Percentiles rank a stretch among this genome's conserved stretches.
Conservation (phyloP, 2,113 vertebrate genomes). For the Butastur rufipennis region DNA sequence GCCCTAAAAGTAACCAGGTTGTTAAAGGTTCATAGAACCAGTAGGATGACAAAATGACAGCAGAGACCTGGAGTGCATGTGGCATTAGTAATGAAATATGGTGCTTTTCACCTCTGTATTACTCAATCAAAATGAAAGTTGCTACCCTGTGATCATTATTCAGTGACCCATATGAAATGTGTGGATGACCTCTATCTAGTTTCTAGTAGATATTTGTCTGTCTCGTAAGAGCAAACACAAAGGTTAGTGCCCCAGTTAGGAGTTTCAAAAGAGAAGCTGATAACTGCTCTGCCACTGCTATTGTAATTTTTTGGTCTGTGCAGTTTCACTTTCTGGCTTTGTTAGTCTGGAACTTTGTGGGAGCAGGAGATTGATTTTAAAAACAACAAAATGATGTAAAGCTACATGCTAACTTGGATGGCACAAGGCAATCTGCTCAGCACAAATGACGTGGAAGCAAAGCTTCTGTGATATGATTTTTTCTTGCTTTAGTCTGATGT, state of each 20-base stretch:
- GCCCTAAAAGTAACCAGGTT: background rate
- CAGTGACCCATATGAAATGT: background rate
- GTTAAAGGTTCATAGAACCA: background rate
- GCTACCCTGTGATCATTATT: background rate
- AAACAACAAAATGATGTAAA: background rate
- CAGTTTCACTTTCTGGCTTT: background rate
- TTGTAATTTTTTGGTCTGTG: background rate
- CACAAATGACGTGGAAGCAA: background rate
- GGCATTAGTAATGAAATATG: background rate
- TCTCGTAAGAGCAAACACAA: background rate
- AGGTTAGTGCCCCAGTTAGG: background rate
- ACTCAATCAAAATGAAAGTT: background rate
- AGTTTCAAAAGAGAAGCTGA: background rate
- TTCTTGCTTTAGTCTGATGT: background rate
- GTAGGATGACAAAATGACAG: background rate
- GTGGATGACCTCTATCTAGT: background rate
- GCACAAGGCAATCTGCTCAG: background rate
- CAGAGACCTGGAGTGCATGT: background rate
- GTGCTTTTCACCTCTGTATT: background rate
- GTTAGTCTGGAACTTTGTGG: background rate
- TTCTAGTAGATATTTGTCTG: background rate
- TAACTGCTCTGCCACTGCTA: background rate
- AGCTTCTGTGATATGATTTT: background rate
- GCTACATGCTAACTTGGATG: background rate
- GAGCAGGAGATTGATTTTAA: background rate